These are phyloP conservation scores for Sclerodermus sp. DNA, from an alignment of 2,888 invertebrate genomes.

Conservation along the genomic window DNA sequence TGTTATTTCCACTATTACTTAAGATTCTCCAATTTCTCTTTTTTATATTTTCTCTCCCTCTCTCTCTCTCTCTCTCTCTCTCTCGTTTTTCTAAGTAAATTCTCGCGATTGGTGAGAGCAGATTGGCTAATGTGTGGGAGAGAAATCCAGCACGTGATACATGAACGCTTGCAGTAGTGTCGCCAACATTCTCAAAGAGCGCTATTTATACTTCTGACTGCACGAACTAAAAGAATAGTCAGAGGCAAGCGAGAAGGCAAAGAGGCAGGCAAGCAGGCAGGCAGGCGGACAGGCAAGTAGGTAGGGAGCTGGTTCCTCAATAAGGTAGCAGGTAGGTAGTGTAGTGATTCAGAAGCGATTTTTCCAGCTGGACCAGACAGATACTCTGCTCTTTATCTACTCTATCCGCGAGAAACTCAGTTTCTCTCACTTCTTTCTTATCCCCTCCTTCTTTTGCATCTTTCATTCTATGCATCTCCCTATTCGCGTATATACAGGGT, in stretches of 20 bases:
- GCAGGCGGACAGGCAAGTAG: not conserved
- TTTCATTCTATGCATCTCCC: too few species aligned
- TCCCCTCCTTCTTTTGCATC: too few species aligned
- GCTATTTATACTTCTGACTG: slow-evolving; percentile 48
- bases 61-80: too few species aligned
- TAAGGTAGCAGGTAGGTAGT: slow-evolving; percentile 50
- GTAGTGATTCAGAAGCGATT: slow-evolving; percentile 48
- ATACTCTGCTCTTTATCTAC: slow-evolving; percentile 33
- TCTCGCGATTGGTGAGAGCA: too few species aligned
- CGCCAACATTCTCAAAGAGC: slow-evolving; percentile 35
- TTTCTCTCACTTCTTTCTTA: too few species aligned
- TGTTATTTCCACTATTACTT: too few species aligned
- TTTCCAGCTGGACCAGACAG: slow-evolving; percentile 42
- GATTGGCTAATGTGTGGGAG: too few species aligned
- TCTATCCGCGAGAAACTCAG: not conserved
- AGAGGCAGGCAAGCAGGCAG: not conserved
- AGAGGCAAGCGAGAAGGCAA: slow-evolving; percentile 5
- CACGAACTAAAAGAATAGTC: slow-evolving; percentile 32
- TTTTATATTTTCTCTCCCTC: too few species aligned
- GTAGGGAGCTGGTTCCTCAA: slow-evolving; percentile 46
- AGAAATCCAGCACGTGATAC: slow-evolving; percentile 17
- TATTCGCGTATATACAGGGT: too few species aligned
- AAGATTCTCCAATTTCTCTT: too few species aligned
- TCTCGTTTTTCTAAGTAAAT: too few species aligned
- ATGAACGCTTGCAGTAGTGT: slow-evolving; percentile 25